Conservation (phyloP, 1,140 invertebrate species). For the Spodoptera frugiperda region DNA sequence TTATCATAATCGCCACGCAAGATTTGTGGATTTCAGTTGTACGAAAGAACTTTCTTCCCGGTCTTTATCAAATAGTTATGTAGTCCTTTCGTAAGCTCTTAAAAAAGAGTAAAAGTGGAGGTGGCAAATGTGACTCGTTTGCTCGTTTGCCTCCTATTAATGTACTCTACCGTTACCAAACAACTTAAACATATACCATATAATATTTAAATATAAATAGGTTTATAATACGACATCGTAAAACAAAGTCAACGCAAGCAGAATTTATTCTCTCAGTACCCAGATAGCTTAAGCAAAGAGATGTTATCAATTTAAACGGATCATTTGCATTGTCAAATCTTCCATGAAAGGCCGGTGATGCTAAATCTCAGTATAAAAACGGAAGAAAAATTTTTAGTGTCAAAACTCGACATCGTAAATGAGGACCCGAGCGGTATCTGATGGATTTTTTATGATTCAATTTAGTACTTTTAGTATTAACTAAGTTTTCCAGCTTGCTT, state of each 20-base stretch:
- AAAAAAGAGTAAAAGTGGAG: no score
- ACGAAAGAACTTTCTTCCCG: no score
- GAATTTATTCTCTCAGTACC: background rate
- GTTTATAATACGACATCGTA: background rate
- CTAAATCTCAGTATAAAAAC: conserved; percentile 29
- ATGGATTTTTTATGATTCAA: conserved; percentile 34
- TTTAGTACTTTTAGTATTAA: conserved; percentile 37
- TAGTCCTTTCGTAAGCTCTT: no score
- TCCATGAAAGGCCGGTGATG: conserved; percentile 19
- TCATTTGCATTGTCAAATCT: conserved; percentile 44
- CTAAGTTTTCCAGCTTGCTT: conserved; percentile 6
- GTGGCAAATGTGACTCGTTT: no score
- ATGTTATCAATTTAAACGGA: conserved; percentile 44
- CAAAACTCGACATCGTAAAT: conserved; percentile 40
- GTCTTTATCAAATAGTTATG: no score
- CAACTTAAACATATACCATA: no score
- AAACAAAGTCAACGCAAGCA: background rate
- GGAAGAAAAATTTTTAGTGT: conserved; percentile 34
- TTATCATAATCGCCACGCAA: no score
- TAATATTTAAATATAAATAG: no score
- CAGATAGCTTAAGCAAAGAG: conserved; percentile 17
- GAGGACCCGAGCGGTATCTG: conserved; percentile 33
- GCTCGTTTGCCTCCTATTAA: no score
- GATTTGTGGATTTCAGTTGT: no score
- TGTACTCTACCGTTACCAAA: no score